These are phyloP conservation scores for Lasioglossum calceatum DNA, from an alignment of 2,888 invertebrate species.

Conservation along the genomic window DNA sequence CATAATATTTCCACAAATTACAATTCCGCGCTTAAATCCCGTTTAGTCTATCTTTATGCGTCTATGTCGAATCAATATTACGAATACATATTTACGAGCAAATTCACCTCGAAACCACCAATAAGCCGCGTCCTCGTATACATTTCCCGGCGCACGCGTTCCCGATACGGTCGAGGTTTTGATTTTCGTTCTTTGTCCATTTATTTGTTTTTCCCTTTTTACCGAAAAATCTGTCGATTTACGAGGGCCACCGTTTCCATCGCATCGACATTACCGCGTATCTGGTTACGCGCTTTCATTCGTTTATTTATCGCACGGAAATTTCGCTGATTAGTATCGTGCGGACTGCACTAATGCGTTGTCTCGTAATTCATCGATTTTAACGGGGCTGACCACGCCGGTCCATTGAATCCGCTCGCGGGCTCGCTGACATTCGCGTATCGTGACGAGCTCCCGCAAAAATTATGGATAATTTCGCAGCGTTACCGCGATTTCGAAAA, in stretches of 20 bases:
- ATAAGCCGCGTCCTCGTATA: conserved; percentile 72
- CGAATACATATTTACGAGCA: conserved; percentile 71
- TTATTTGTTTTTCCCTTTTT: conserved; percentile 73
- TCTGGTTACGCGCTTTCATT: conserved; percentile 79
- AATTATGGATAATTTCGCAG: conserved; percentile 52
- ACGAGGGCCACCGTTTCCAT: conserved; percentile 74
- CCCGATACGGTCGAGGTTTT: conserved; percentile 66
- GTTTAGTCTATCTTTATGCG: conserved; percentile 74
- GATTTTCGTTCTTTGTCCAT: conserved; percentile 73
- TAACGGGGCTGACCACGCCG: conserved; percentile 78
- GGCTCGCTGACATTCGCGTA: conserved; percentile 69
- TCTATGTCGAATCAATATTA: conserved; percentile 74
- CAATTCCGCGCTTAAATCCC: conserved; percentile 70
- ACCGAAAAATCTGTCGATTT: conserved; percentile 75
- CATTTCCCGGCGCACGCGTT: conserved; percentile 69
- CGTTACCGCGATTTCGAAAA: conserved; percentile 20
- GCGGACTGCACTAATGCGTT: conserved; percentile 84
- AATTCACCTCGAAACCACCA: conserved; percentile 73
- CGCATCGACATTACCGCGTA: conserved; percentile 77
- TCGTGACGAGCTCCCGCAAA: conserved; percentile 64
- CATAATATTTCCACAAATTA: conserved; percentile 73
- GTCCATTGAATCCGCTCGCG: conserved; percentile 77
- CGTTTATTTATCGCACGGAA: conserved; percentile 84
- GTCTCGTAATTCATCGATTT: conserved; percentile 84
- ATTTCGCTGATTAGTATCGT: conserved; percentile 84